A percentile compares a stretch with the other conserved stretches of the same genome.
phyloP scores from a whole-genome alignment of 2,113 vertebrate genomes.

The Cheirogaleus medius region DNA sequence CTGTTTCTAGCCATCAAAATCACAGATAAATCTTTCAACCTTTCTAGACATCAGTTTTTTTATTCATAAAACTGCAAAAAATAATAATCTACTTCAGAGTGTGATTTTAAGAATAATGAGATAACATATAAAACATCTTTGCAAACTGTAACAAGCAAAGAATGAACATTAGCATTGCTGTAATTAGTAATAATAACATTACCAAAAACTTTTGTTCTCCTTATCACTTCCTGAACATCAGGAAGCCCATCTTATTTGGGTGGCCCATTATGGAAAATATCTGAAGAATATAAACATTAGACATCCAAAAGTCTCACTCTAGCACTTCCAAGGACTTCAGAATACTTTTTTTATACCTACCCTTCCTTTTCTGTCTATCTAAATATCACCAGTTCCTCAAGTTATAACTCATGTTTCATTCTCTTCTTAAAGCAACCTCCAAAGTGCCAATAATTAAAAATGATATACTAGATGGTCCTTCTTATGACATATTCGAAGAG shows the following conservation, averaged over 20 bases:
- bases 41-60: too few relatives aligned
- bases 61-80: not conserved
- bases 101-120: not conserved
- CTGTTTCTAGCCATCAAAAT: too few relatives aligned
- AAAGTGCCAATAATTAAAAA: not conserved
- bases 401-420: not conserved
- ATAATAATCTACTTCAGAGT: not conserved
- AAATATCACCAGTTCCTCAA: not conserved
- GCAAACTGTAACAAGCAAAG: not conserved
- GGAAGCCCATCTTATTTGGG: too few relatives aligned
- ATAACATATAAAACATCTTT: not conserved
- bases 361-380: not conserved
- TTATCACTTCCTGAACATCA: too few relatives aligned
- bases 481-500: not conserved
- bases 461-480: not conserved
- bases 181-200: not conserved
- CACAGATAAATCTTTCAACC: not conserved
- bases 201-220: too few relatives aligned
- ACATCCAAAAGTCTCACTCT: not conserved
- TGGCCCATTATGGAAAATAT: not conserved
- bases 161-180: not conserved
- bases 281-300: not conserved
- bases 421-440: not conserved
- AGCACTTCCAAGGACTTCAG: not conserved
- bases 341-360: not conserved